phyloP scores from a whole-genome alignment of 2,797 vertebrate genomes.

The Mus minutoides region DNA sequence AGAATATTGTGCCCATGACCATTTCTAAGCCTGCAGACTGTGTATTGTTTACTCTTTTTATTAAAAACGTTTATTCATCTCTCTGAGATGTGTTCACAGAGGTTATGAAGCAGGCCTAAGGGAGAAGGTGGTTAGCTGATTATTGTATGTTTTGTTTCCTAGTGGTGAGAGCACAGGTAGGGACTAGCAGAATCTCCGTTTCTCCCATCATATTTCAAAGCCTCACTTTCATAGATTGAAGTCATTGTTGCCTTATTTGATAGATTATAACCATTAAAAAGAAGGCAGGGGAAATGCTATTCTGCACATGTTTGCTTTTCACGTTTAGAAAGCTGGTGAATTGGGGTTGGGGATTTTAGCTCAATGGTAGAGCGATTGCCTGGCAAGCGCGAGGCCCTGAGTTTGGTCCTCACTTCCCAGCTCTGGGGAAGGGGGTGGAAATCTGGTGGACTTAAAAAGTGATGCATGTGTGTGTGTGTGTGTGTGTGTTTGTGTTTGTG shows the following conservation, averaged over 20 bases:
- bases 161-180: not conserved
- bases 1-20: constrained; percentile 52
- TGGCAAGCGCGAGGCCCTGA: too few relatives aligned
- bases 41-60: constrained; percentile 67
- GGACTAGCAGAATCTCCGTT: not conserved
- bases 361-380: not conserved
- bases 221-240: not conserved
- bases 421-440: too few relatives aligned
- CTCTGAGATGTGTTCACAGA: constrained; percentile 46
- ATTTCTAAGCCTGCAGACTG: constrained; percentile 28
- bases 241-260: not conserved
- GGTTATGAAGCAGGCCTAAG: constrained; percentile 60
- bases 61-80: constrained; percentile 74
- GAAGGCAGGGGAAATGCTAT: not conserved
- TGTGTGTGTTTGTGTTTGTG: not conserved
- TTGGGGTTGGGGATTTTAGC: not conserved
- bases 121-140: not conserved
- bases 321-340: not conserved
- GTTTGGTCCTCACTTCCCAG: not conserved
- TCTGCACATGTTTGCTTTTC: not conserved
- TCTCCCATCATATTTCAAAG: not conserved
- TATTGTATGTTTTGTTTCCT: constrained; percentile 1
- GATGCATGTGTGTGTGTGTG: too few relatives aligned
- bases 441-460: not conserved
- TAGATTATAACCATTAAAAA: not conserved